Conservation (phyloP, 2,113 vertebrate genomes). For the Gnathonemus echidnorhynchus region DNA sequence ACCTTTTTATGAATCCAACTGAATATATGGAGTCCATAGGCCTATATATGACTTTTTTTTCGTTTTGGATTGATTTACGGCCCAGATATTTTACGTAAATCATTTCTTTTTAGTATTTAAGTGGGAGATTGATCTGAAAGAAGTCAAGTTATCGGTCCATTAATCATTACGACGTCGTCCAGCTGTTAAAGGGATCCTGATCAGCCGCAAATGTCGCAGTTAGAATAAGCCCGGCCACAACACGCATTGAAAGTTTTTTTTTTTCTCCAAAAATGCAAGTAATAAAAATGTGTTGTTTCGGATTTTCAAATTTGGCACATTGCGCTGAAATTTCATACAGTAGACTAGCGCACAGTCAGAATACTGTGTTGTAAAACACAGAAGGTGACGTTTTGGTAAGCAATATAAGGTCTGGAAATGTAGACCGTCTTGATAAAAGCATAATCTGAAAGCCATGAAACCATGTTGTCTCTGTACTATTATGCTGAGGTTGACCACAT, state of each 20-base stretch:
- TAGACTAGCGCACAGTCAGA: not conserved
- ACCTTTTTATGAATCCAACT: not conserved
- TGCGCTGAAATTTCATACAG: not conserved
- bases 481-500: not conserved
- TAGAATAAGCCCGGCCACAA: not conserved
- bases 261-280: not conserved
- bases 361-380: not conserved
- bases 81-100: not conserved
- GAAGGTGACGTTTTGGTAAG: conserved; percentile 9
- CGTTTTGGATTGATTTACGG: not conserved
- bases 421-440: not conserved
- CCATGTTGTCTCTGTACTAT: not conserved
- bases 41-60: not conserved
- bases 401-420: not conserved
- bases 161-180: not conserved
- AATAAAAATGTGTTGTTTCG: not conserved
- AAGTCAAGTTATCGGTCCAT: not conserved
- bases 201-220: not conserved
- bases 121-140: not conserved
- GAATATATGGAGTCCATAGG: not conserved
- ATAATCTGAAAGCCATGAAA: not conserved
- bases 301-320: not conserved
- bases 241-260: not conserved
- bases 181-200: not conserved
- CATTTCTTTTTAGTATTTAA: not conserved